phyloP scores from a whole-genome alignment of 2,888 invertebrate species.

The Archips crataeganus region DNA sequence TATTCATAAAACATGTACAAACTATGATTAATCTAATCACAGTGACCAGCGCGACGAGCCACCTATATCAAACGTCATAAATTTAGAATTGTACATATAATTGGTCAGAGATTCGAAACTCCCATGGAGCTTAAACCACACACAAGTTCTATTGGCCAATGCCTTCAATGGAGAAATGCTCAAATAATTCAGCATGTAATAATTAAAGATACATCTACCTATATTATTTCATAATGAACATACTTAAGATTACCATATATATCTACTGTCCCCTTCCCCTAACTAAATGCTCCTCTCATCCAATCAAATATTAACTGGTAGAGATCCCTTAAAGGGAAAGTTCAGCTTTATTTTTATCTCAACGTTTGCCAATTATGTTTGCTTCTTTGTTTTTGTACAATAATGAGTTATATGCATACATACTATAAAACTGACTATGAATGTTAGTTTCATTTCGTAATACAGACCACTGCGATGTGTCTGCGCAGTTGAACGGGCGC shows the following conservation, averaged over 20 bases:
- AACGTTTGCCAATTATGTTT: no score
- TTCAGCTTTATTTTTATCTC: no score
- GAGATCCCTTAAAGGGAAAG: no score
- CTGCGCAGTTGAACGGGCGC: conserved; percentile 55
- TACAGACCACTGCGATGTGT: conserved; percentile 58
- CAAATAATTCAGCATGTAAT: conserved; percentile 58
- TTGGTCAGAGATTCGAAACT: background rate
- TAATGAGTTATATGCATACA: no score
- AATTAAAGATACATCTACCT: conserved; percentile 48
- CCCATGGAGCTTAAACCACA: background rate
- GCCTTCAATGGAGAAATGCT: background rate
- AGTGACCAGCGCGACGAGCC: conserved; percentile 56
- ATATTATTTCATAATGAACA: no score
- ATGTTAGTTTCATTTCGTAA: conserved; percentile 55
- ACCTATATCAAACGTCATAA: conserved; percentile 11
- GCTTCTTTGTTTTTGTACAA: no score
- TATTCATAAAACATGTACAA: conserved; percentile 78
- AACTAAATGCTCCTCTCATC: no score
- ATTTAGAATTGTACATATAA: conserved; percentile 3
- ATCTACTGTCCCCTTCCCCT: no score
- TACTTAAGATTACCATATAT: no score
- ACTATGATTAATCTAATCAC: conserved; percentile 83
- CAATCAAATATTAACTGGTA: no score
- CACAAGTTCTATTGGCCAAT: background rate
- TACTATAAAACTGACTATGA: no score